These are phyloP conservation scores for Cladorhizidae sp. DNA, from an alignment of 37 sponge, comb jelly and placozoan species.

Conservation along the genomic window DNA sequence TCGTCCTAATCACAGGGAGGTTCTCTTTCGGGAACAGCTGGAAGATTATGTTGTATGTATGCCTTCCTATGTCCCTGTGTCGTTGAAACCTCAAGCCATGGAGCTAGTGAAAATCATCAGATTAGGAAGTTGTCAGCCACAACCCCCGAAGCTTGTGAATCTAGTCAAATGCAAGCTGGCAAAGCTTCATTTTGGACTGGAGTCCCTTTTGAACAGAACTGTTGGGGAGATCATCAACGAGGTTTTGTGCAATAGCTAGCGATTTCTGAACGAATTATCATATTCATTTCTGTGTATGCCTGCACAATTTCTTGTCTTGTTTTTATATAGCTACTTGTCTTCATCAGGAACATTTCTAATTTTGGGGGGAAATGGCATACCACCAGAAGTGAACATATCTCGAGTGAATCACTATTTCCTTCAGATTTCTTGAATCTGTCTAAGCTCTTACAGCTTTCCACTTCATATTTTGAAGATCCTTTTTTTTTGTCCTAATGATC, in stretches of 20 bases:
- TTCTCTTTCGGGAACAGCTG: slow-evolving; percentile 1
- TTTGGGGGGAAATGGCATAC: too few species aligned
- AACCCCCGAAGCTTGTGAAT: slow-evolving; percentile 3
- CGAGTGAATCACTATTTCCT: too few species aligned
- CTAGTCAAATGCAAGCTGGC: slow-evolving; percentile 19
- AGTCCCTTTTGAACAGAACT: background rate
- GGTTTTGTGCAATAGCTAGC: background rate
- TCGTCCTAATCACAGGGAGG: slow-evolving; percentile 5
- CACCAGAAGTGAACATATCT: too few species aligned
- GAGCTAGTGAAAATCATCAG: slow-evolving; percentile 14
- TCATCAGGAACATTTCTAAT: too few species aligned
- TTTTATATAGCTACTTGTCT: too few species aligned
- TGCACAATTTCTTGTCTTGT: too few species aligned
- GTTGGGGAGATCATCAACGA: slow-evolving; percentile 1
- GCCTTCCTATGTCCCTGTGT: slow-evolving; percentile 12
- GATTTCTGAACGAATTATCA: background rate
- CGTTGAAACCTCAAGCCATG: slow-evolving; percentile 7
- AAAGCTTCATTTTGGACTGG: slow-evolving; percentile 9
- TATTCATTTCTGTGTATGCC: too few species aligned
- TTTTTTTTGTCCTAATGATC: too few species aligned
- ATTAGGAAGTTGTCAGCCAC: background rate
- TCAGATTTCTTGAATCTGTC: too few species aligned
- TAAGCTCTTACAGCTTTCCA: too few species aligned
- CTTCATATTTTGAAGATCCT: too few species aligned
- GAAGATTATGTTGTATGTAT: slow-evolving; percentile 23